Percentiles rank a stretch among this genome's conserved stretches.
phyloP scores from a whole-genome alignment of 2,797 vertebrate genomes.

The Trichosurus vulpecula region DNA sequence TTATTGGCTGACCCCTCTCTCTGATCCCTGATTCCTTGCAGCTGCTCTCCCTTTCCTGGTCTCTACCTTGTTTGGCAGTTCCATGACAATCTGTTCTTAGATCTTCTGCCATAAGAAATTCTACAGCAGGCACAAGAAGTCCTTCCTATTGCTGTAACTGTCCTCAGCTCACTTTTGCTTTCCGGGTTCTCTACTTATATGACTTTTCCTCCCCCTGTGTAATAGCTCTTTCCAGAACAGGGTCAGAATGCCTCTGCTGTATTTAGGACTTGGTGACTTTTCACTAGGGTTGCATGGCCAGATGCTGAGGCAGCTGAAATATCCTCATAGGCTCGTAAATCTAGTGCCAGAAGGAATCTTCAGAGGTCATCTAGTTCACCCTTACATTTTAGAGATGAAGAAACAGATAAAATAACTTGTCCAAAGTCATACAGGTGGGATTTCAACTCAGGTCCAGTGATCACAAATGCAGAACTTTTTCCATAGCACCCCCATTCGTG shows the following conservation, averaged over 20 bases:
- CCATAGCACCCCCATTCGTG: neutral
- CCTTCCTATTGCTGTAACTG: neutral
- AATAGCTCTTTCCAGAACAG: neutral
- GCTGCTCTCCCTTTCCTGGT: neutral
- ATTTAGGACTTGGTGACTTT: neutral
- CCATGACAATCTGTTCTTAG: neutral
- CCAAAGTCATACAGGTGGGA: neutral
- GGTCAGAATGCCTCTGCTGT: neutral
- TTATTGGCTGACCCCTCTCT: neutral
- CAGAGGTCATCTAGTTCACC: neutral
- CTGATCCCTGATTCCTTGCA: neutral
- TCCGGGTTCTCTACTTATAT: neutral
- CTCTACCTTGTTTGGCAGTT: neutral
- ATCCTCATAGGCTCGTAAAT: neutral
- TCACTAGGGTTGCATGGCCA: neutral
- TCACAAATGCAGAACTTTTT: neutral
- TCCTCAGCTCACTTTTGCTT: neutral
- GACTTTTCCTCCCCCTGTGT: neutral
- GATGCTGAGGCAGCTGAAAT: neutral
- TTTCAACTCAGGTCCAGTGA: neutral
- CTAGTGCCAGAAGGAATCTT: neutral
- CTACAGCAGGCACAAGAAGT: neutral
- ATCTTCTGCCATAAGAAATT: neutral
- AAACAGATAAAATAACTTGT: neutral
- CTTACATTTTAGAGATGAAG: neutral